Conservation (phyloP, 2,888 invertebrate species). For the Coleophora deauratella region DNA sequence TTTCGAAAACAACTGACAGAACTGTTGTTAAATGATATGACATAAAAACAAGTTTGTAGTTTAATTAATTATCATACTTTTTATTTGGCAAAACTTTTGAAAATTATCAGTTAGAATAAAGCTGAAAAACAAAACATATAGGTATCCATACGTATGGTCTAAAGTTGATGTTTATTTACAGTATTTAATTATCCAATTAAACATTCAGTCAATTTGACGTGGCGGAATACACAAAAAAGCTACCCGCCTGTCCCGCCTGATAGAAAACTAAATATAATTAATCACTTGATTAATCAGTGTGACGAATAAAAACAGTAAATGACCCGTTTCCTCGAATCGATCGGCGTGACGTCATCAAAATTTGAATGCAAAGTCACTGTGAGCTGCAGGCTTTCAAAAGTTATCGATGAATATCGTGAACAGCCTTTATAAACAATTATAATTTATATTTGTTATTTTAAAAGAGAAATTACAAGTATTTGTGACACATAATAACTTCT, state of each 20-base stretch:
- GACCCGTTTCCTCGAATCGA: slow-evolving; percentile 70
- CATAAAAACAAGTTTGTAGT: too few species aligned
- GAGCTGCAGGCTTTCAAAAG: slow-evolving; percentile 33
- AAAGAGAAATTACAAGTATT: too few species aligned
- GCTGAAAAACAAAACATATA: too few species aligned
- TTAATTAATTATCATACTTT: too few species aligned
- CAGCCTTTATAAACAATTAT: background rate
- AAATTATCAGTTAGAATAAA: too few species aligned
- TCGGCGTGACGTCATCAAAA: slow-evolving; percentile 65
- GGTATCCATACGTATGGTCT: too few species aligned
- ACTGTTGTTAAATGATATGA: too few species aligned
- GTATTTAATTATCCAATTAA: background rate
- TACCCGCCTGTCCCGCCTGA: slow-evolving; percentile 49
- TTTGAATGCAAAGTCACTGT: slow-evolving; percentile 61
- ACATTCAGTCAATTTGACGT: slow-evolving; percentile 7
- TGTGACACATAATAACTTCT: too few species aligned
- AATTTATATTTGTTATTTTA: too few species aligned
- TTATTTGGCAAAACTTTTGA: too few species aligned
- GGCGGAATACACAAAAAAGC: slow-evolving; percentile 39
- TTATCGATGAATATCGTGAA: slow-evolving; percentile 29
- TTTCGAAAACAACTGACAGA: too few species aligned
- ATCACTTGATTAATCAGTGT: slow-evolving; percentile 73
- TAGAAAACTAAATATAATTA: slow-evolving; percentile 65
- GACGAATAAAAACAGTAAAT: slow-evolving; percentile 72
- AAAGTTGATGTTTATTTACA: too few species aligned